Percentiles rank a stretch among this genome's conserved stretches.
Conservation (phyloP, 2,888 invertebrate species). For the Magallana nippona region DNA sequence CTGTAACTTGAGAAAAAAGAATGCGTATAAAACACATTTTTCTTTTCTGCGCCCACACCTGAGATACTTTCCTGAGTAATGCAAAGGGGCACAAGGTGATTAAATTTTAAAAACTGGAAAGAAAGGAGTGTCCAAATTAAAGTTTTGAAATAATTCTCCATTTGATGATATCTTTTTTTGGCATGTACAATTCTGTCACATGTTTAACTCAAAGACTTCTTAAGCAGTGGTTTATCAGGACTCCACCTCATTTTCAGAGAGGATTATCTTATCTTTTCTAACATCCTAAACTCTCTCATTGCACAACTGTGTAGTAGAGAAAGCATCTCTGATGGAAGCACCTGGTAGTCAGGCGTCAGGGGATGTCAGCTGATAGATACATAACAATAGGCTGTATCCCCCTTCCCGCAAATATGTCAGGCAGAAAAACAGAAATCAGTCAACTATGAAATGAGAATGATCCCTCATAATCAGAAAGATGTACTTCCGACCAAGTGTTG, state of each 20-base stretch:
- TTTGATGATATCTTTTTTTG: too few species aligned
- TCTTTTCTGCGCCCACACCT: too few species aligned
- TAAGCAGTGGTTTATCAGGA: background rate
- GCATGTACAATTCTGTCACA: background rate
- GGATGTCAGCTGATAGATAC: background rate
- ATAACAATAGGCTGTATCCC: slow-evolving; percentile 4
- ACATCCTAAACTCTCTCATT: background rate
- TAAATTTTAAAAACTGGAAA: too few species aligned
- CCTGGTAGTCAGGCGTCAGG: background rate
- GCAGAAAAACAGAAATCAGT: background rate
- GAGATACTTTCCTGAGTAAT: too few species aligned
- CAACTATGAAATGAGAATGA: slow-evolving; percentile 1
- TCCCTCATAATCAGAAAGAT: background rate
- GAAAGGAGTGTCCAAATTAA: too few species aligned
- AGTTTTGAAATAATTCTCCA: too few species aligned
- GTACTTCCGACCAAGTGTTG: too few species aligned
- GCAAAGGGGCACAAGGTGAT: too few species aligned
- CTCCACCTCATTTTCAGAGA: background rate
- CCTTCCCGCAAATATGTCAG: background rate
- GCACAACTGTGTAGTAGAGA: background rate
- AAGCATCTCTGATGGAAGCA: background rate
- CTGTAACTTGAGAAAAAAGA: too few species aligned
- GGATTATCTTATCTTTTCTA: background rate
- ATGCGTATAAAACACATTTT: too few species aligned
- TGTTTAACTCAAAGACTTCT: background rate